Base-by-base conservation (phyloP, 2,797 vertebrate genomes). In the Enteromius mattozi region DNA sequence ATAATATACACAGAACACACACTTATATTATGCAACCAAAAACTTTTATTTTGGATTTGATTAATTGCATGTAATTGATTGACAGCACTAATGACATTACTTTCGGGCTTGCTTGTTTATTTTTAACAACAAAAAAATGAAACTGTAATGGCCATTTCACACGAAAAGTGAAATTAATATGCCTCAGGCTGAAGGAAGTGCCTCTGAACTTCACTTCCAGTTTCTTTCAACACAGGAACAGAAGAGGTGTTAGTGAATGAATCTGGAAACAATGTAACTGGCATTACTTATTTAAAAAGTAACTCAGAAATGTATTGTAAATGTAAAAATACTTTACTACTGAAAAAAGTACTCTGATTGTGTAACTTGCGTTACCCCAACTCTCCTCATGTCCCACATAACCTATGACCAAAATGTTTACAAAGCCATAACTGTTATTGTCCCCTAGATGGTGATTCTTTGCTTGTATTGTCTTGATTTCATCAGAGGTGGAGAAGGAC, bases 401-500 rank as follows among this genome's bases (percentile, higher is more conserved):
- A 78, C 59, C 27, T 63, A 63, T 30, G 12, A 65, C 40, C 17
- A 12, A 65, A 33, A 47, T 78, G 35, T 65, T 65, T 21, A 65
- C 17, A 33, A 65, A 65, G 13, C 17, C 40, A 47, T 65, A 27
- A 33, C 40, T 56, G 45, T 65, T 47, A 51, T 69, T 37, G 30
- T 66, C 47, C 45, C 74, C 47, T 9, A n/a, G 35, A 30, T 45
- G 17, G 63, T 83, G 37, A 83, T 83, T 78, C 17, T n/a, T 68
- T n/a, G n/a, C 42, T 54, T 83, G 19, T 74, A 59, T 79, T 61
- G 51, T 83, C 71, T 71, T 47, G 76, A 82, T 24, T 85, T 75
- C 68, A 82, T 2, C 93, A 96, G 95, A 96, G 92, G 96, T 96
- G 90, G 96, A 97, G 89, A 97, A 98, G 91, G 96, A 98, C 86